Evolutionary conservation across 2,888 invertebrate genomes (phyloP).

Genomic region (Leptopilina syphax): DNA sequence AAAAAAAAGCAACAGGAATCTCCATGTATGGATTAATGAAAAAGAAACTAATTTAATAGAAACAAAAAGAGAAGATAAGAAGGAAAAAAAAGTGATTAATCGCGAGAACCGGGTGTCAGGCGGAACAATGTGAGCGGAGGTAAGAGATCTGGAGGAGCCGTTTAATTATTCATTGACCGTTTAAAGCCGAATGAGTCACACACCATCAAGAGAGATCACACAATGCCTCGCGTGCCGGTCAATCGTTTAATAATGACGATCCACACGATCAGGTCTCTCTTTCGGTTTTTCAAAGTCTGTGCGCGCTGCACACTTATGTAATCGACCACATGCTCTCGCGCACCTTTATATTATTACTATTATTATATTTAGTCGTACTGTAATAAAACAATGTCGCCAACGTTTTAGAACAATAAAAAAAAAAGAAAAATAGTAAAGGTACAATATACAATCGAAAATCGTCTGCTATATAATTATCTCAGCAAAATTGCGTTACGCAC

Average conservation of each 20-base stretch:
- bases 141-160: conserved; percentile 48
- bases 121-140: conserved; percentile 47
- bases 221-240: conserved; percentile 34
- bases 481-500: too few species aligned
- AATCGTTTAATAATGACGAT: conserved; percentile 39
- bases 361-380: too few species aligned
- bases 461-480: too few species aligned
- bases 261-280: conserved; percentile 22
- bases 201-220: background rate
- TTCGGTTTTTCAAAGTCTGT: background rate
- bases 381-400: too few species aligned
- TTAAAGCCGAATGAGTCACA: conserved; percentile 44
- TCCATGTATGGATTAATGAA: background rate
- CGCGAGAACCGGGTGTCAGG: conserved; percentile 32
- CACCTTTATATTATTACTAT: background rate
- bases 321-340: background rate
- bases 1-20: background rate
- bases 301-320: conserved; percentile 18
- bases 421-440: too few species aligned
- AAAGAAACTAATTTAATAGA: conserved; percentile 1
- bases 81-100: conserved; percentile 14
- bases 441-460: too few species aligned
- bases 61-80: background rate
- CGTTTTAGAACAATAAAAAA: too few species aligned
- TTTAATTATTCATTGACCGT: conserved; percentile 56